These are phyloP conservation scores for Plebejus argus DNA, from an alignment of 2,888 invertebrate genomes.

Conservation along the genomic window DNA sequence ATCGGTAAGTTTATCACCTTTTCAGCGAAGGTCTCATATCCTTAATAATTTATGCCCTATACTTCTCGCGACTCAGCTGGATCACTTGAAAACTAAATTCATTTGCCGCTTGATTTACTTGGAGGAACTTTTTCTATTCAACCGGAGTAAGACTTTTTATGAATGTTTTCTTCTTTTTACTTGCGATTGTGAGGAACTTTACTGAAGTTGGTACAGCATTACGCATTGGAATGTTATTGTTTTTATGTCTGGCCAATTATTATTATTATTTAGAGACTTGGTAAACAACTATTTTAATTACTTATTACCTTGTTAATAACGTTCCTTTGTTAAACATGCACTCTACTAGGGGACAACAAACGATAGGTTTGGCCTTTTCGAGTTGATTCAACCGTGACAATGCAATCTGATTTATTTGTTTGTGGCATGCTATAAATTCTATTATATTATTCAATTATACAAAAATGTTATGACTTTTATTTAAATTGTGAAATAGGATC, in stretches of 20 bases:
- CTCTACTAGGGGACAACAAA: neutral
- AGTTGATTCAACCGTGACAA: neutral
- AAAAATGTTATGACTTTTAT: neutral
- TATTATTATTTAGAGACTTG: no score
- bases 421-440: neutral
- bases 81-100: neutral
- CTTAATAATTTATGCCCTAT: neutral
- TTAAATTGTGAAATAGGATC: neutral
- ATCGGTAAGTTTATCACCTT: slow-evolving; percentile 3
- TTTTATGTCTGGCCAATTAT: neutral
- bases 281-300: neutral
- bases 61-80: neutral
- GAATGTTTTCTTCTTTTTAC: neutral
- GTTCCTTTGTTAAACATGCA: neutral
- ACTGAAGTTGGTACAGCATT: neutral
- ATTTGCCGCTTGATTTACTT: slow-evolving; percentile 9
- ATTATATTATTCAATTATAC: no score
- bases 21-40: slow-evolving; percentile 4
- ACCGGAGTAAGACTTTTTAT: neutral
- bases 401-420: neutral
- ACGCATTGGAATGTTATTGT: neutral
- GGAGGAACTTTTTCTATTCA: neutral
- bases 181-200: neutral
- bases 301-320: neutral
- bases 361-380: slow-evolving; percentile 4